Base-by-base conservation (phyloP, 2,888 invertebrate species). In the Allacma fusca region DNA sequence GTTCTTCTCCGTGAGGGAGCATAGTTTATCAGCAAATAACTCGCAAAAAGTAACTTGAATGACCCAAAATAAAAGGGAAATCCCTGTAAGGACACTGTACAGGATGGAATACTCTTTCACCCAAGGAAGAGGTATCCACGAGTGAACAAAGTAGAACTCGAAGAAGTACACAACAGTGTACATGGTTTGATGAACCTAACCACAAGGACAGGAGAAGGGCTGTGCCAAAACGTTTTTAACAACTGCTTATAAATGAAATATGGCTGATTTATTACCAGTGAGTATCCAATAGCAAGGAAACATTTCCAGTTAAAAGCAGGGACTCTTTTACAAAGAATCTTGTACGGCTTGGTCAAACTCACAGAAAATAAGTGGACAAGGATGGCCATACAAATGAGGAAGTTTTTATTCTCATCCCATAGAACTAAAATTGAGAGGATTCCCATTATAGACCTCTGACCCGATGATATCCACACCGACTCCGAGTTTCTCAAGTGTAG, bases 301-400 rank as follows among this genome's bases (percentile, higher is more conserved):
- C 40, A 64, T 40, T 21, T 34, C n/a, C 21, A n/a, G 12, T n/a
- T 28, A 21, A 16, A 59, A 5, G 57, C 13, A 2, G 64, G 73
- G 12, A 62, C 40, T 9, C 19, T 21, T 24, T 64, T 64, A n/a
- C 40, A 64, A 1, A 73, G 40, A 12, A 28, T 19, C 19, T 57
- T 19, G 28, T 69, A 76, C 12, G 70, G 43, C 13, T n/a, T 19
- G 43, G n/a, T 70, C 0, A 71, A 23, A 19, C 29, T 50, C 1
- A 70, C 16, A n/a, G 59, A 71, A 21, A 62, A 76, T 21, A 70
- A 12, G 43, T 76, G 70, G 44, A 76, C 76, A 0, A 76, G 50
- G 24, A 76, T 64, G 24, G 34, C 29, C 71, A 76, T 71, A 1
- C 26, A 70, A 1, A 62, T 43, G 13, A 76, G 28, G 19, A 76